A percentile compares a stretch with the other conserved stretches of the same genome.
These are phyloP conservation scores for Meloidogyne floridensis DNA, from an alignment of 1,140 invertebrate species.

Conservation along the genomic window DNA sequence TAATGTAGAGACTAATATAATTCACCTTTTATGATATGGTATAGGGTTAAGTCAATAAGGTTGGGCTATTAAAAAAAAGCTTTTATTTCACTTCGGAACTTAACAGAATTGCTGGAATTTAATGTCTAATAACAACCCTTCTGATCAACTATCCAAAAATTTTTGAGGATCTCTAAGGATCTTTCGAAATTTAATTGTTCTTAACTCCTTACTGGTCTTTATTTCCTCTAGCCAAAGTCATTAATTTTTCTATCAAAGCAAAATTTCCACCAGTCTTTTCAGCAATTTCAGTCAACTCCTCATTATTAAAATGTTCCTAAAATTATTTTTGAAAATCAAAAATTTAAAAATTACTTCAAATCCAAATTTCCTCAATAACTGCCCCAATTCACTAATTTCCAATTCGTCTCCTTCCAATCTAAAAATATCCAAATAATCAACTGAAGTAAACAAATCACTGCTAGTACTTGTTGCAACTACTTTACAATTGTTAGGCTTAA, in stretches of 20 bases:
- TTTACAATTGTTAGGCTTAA: conserved; percentile 15
- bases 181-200: too few species aligned
- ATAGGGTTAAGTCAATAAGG: too few species aligned
- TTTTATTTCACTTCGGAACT: too few species aligned
- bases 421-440: conserved; percentile 8
- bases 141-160: too few species aligned
- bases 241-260: conserved; percentile 23
- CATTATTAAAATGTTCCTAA: conserved; percentile 9
- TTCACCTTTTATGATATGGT: too few species aligned
- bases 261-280: conserved; percentile 19
- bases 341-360: neutral
- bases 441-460: neutral
- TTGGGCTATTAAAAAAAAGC: too few species aligned
- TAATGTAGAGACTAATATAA: too few species aligned
- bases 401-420: neutral
- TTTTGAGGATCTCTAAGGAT: too few species aligned
- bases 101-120: too few species aligned
- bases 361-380: neutral
- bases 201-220: neutral
- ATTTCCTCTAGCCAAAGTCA: conserved; percentile 17
- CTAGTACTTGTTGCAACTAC: conserved; percentile 22
- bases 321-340: neutral
- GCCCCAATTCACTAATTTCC: neutral
- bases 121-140: too few species aligned
- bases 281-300: neutral